Conservation (phyloP, 2,888 invertebrate genomes). For the Callosobruchus maculatus region DNA sequence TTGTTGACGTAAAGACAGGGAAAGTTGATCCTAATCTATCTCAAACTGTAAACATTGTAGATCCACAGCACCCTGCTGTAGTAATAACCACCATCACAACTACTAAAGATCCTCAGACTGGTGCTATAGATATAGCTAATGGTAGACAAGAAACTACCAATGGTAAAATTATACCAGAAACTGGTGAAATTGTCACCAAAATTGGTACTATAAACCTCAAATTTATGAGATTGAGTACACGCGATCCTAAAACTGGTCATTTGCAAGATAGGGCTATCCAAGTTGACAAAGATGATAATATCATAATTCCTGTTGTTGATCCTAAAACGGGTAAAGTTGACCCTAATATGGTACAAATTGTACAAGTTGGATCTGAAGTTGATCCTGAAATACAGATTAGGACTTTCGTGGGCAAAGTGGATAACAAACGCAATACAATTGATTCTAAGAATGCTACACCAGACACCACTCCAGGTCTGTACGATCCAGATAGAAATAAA, state of each 20-base stretch:
- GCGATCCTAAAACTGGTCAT: conserved; percentile 46
- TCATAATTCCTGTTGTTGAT: conserved; percentile 49
- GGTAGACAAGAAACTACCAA: conserved; percentile 47
- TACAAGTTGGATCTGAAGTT: conserved; percentile 65
- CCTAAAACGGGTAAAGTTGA: conserved; percentile 61
- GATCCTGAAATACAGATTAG: conserved; percentile 68
- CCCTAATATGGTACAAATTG: conserved; percentile 60
- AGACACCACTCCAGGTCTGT: conserved; percentile 66
- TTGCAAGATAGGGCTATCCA: conserved; percentile 41
- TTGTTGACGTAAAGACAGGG: conserved; percentile 47
- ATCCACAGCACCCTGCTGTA: conserved; percentile 48
- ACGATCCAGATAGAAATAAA: conserved; percentile 67
- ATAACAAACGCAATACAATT: conserved; percentile 65
- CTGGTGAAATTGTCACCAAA: conserved; percentile 48
- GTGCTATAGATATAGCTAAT: conserved; percentile 55
- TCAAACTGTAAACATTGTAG: conserved; percentile 48
- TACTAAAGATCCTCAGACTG: conserved; percentile 58
- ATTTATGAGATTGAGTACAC: conserved; percentile 41
- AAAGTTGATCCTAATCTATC: conserved; percentile 45
- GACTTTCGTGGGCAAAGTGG: conserved; percentile 66
- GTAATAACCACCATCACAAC: conserved; percentile 43
- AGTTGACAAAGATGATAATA: conserved; percentile 49
- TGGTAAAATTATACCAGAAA: conserved; percentile 46
- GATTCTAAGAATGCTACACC: conserved; percentile 65
- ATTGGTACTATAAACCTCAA: conserved; percentile 46